These are phyloP conservation scores for Pollenia angustigena DNA, from an alignment of 2,888 invertebrate genomes.

Conservation along the genomic window DNA sequence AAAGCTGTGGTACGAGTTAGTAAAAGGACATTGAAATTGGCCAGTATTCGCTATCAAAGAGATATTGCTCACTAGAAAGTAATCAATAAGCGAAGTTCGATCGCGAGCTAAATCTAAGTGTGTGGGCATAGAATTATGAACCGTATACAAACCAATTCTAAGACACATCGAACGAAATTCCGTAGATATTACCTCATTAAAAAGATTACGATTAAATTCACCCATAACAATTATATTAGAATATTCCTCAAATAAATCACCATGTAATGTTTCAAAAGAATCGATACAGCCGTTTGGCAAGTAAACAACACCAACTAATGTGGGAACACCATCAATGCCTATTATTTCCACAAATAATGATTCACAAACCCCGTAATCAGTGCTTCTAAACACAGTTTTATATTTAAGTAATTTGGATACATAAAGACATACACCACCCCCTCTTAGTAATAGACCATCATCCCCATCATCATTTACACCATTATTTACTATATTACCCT, in stretches of 20 bases:
- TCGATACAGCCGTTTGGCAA: slow-evolving; percentile 1
- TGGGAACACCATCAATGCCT: not conserved
- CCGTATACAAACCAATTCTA: not conserved
- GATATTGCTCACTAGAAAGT: not conserved
- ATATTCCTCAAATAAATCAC: slow-evolving; percentile 1
- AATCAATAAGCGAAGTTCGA: not conserved
- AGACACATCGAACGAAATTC: slow-evolving; percentile 7
- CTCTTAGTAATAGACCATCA: not conserved
- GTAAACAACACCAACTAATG: slow-evolving; percentile 1
- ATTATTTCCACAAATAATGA: slow-evolving; percentile 10
- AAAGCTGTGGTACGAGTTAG: slow-evolving; percentile 13
- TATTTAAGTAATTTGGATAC: slow-evolving; percentile 1
- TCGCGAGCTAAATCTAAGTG: not conserved
- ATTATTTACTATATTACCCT: no score
- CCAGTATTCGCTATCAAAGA: not conserved
- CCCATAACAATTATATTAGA: slow-evolving; percentile 11
- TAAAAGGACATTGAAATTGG: slow-evolving; percentile 5
- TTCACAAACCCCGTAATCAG: not conserved
- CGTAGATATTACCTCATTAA: not conserved
- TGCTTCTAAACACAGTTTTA: not conserved
- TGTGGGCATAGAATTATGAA: slow-evolving; percentile 21
- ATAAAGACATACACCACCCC: slow-evolving; percentile 21
- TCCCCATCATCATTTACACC: not conserved
- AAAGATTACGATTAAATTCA: slow-evolving; percentile 18
- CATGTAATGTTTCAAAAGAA: not conserved